phyloP scores from a whole-genome alignment of 2,888 invertebrate genomes.

The Chesias legatella region DNA sequence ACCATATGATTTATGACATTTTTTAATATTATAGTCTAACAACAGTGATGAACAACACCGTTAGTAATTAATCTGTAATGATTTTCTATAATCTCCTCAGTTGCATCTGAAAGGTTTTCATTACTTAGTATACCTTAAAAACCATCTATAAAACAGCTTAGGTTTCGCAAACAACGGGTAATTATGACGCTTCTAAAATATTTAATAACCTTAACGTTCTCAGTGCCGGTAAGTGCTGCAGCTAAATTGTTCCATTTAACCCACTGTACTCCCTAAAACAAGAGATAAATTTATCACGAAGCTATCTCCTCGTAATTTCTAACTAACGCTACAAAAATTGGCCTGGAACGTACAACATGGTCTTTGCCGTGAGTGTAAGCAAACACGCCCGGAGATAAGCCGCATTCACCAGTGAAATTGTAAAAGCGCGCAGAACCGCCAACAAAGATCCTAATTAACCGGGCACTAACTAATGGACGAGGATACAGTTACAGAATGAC shows the following conservation, averaged over 20 bases:
- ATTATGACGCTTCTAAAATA: conserved; percentile 16
- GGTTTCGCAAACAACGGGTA: conserved; percentile 10
- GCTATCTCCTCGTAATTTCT: conserved; percentile 55
- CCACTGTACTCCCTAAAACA: conserved; percentile 32
- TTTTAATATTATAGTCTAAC: no score
- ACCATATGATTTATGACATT: no score
- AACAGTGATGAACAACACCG: no score
- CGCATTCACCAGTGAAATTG: conserved; percentile 71
- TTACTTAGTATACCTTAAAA: conserved; percentile 11
- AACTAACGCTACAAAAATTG: conserved; percentile 66
- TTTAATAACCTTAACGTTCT: conserved; percentile 18
- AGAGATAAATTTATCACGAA: conserved; percentile 40
- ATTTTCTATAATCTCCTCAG: not conserved
- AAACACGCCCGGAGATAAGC: conserved; percentile 70
- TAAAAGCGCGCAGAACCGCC: conserved; percentile 55
- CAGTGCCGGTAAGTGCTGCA: conserved; percentile 3
- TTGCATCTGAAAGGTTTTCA: conserved; percentile 8
- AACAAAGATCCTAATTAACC: conserved; percentile 76
- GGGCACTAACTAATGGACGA: conserved; percentile 69
- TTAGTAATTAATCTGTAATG: no score
- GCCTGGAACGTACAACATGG: conserved; percentile 39
- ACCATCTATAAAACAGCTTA: conserved; percentile 12
- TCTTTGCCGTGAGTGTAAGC: conserved; percentile 55
- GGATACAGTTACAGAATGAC: conserved; percentile 62
- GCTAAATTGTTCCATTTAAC: conserved; percentile 9